These are phyloP conservation scores for Andrena hattorfiana DNA, from an alignment of 2,888 invertebrate genomes.

Conservation along the genomic window DNA sequence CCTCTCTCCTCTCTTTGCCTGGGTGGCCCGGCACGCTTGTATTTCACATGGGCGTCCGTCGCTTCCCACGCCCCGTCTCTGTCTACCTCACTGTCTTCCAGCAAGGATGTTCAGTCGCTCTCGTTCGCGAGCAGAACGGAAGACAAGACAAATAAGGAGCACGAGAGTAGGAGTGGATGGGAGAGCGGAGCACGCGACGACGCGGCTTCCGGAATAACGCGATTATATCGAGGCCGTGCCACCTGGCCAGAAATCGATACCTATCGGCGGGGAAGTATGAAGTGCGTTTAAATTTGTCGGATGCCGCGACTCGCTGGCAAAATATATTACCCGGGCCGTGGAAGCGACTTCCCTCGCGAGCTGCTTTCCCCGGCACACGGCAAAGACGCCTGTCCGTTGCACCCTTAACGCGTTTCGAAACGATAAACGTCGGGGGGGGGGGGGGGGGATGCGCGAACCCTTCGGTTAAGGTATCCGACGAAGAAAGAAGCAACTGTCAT, in stretches of 20 bases:
- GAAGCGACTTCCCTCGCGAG: background rate
- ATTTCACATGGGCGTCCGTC: constrained; percentile 58
- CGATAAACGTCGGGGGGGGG: background rate
- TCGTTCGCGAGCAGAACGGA: constrained; percentile 50
- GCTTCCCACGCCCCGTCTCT: constrained; percentile 20
- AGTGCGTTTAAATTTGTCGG: constrained; percentile 81
- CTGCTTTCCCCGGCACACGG: constrained; percentile 1
- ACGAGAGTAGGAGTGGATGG: constrained; percentile 35
- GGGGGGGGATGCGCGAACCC: too few species aligned
- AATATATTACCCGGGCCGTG: constrained; percentile 25
- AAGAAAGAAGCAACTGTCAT: background rate
- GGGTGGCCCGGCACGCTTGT: constrained; percentile 40
- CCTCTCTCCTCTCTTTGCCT: background rate
- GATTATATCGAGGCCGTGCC: constrained; percentile 76
- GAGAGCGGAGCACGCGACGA: constrained; percentile 65
- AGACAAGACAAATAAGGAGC: constrained; percentile 69
- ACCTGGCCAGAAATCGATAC: constrained; percentile 78
- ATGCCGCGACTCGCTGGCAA: constrained; percentile 71
- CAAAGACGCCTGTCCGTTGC: background rate
- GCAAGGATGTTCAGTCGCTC: constrained; percentile 51
- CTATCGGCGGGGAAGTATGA: constrained; percentile 66
- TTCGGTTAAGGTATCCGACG: too few species aligned
- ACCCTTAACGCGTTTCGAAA: background rate
- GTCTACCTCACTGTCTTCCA: constrained; percentile 29
- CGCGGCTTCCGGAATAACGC: constrained; percentile 78